Evolutionary conservation across 2,888 invertebrate genomes (phyloP), one percentile per base, ranked within the genome.

Genomic region (Acleris cristana): DNA sequence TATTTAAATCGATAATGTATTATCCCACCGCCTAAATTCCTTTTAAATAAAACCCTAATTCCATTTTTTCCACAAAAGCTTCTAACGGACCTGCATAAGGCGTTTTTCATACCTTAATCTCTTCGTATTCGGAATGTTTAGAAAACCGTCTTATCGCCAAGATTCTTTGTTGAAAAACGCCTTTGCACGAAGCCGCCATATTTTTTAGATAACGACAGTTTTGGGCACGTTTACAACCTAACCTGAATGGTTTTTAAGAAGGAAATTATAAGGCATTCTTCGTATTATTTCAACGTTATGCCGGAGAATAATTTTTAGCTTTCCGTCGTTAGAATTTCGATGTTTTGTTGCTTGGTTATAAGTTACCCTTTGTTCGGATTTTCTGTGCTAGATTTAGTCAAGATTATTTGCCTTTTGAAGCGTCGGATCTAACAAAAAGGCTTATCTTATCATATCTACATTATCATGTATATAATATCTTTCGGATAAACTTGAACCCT

Each of bases 121-220:
- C 40, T 14, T 40, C 67, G 21, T 51, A 21, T 63, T 67, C 61
- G 67, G 58, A 58, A 67, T 58, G 54, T 67, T 65, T 63, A 63
- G 58, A 54, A 67, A 67, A 63, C 45, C 45, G 56, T 30, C 61
- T 62, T 67, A 67, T 62, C 67, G 62, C 52, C 34, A 6, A 51
- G 57, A 63, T 54, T 67, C 67, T 67, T 63, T 63, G 67, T 63
- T 63, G 67, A 63, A 67, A 63, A 63, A 73, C 72, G 72, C 72
- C 74, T 65, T 49, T 70, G 73, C 79, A 79, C 78, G 77, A 71
- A 61, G 65, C 23, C 44, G 58, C 76, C 75, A 79, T 80, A 76
- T 80, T 76, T 70, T 70, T 70, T 48, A 71, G 72, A 74, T 77
- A 75, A 74, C 73, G 74, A 72, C 75, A 73, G 69, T 71, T 70